Evolutionary conservation across 2,797 vertebrate species (phyloP).

Genomic region (Spatula clypeata): DNA sequence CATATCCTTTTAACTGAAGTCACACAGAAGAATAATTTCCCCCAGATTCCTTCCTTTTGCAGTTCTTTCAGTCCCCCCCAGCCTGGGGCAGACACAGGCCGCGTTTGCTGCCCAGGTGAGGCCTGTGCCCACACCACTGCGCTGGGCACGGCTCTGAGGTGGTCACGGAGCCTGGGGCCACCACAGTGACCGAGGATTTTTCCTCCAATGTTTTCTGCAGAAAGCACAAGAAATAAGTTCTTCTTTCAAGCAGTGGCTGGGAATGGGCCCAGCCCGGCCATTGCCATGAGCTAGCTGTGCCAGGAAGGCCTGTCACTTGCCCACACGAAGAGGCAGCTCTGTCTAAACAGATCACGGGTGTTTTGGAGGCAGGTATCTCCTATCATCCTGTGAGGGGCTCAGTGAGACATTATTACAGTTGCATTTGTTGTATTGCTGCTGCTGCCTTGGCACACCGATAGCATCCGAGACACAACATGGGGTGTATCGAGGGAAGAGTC

Average conservation of each 20-base stretch:
- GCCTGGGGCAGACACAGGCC: background rate
- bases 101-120: background rate
- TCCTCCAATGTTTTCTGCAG: background rate
- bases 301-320: background rate
- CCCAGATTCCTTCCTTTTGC: background rate
- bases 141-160: background rate
- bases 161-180: background rate
- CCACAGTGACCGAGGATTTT: background rate
- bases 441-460: background rate
- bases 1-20: background rate
- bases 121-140: background rate
- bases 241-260: background rate
- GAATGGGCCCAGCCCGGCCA: background rate
- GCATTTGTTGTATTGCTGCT: background rate
- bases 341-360: background rate
- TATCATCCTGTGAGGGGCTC: background rate
- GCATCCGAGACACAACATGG: background rate
- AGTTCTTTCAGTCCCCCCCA: background rate
- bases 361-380: background rate
- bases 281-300: background rate
- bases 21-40: background rate
- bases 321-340: background rate
- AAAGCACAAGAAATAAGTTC: background rate
- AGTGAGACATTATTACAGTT: background rate
- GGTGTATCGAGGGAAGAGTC: background rate